These are phyloP conservation scores for silkworm (Bombyx mori) DNA, from an alignment of 1,140 invertebrate genomes.

Conservation along the genomic window ASM3026992v2 NC_085116.1:14013001-14013500, in stretches of 20 bases:
- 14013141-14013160: neutral
- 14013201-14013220: too few species aligned
- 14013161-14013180: neutral
- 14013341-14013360: constrained; percentile 5
- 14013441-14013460: neutral
- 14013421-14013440: neutral
- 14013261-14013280: neutral
- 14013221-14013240: too few species aligned
- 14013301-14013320: neutral
- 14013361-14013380: constrained; percentile 3
- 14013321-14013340: constrained; percentile 2
- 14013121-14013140: neutral
- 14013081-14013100: too few species aligned
- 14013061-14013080: too few species aligned
- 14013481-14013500: neutral
- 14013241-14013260: too few species aligned
- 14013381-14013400: constrained; percentile 2
- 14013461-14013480: neutral
- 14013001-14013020: too few species aligned
- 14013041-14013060: too few species aligned
- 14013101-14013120: too few species aligned
- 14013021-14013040: too few species aligned
- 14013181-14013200: neutral
- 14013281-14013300: neutral
- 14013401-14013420: constrained; percentile 6